These are phyloP conservation scores for Anser cygnoides DNA, from an alignment of 2,113 vertebrate species.

Conservation along the genomic window DNA sequence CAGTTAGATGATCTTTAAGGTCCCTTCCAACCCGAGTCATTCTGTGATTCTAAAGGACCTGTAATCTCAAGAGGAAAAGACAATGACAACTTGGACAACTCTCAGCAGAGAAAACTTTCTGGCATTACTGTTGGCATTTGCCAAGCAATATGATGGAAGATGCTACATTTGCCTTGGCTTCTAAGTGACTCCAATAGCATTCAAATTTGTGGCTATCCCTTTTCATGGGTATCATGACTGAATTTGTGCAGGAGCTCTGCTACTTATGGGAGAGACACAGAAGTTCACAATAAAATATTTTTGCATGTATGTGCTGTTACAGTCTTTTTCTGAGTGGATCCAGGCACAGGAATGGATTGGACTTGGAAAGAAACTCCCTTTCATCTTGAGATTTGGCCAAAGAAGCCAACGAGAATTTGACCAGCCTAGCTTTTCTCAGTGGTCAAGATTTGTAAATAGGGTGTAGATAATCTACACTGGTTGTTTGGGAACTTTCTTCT, in stretches of 20 bases:
- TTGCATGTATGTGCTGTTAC: neutral
- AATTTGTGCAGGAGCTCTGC: neutral
- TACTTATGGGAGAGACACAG: neutral
- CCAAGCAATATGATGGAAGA: neutral
- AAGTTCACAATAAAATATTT: neutral
- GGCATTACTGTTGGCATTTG: neutral
- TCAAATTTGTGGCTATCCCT: too few species aligned
- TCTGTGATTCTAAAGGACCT: neutral
- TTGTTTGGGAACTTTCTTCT: neutral
- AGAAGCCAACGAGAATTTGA: neutral
- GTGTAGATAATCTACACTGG: accelerated
- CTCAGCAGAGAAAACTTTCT: neutral
- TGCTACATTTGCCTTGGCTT: neutral
- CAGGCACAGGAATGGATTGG: neutral
- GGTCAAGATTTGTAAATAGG: neutral
- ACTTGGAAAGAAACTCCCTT: neutral
- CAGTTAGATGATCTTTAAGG: too few species aligned
- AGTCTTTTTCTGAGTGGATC: neutral
- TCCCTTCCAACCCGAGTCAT: too few species aligned
- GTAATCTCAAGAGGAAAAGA: neutral
- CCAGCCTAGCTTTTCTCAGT: neutral
- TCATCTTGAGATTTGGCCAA: accelerated
- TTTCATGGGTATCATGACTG: neutral
- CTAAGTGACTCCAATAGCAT: neutral
- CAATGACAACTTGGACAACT: neutral